A percentile compares a stretch with the other conserved stretches of the same genome.
phyloP scores from a whole-genome alignment of 2,797 vertebrate genomes.

The Manis crassicaudata region DNA sequence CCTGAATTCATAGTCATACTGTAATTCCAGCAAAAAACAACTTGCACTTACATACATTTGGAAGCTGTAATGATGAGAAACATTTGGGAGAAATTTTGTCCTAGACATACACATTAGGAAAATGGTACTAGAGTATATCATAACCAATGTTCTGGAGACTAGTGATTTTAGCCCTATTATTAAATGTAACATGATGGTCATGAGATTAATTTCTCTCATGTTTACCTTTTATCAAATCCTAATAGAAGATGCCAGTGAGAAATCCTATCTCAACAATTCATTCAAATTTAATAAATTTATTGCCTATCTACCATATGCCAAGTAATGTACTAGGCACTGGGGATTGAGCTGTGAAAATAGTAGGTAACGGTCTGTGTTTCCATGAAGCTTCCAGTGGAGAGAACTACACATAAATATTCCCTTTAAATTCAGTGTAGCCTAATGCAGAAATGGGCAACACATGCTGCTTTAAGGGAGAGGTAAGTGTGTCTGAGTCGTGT shows the following conservation, averaged over 20 bases:
- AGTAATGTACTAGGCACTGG: not conserved
- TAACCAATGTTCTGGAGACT: not conserved
- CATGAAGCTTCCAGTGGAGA: not conserved
- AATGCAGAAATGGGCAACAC: not conserved
- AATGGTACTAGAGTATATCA: not conserved
- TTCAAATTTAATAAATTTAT: not conserved
- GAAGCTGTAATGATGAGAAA: not conserved
- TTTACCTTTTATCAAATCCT: slow-evolving; percentile 10
- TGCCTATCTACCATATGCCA: not conserved
- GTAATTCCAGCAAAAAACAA: not conserved
- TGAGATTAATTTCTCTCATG: slow-evolving; percentile 16
- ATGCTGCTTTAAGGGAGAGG: not conserved
- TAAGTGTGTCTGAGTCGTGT: not conserved
- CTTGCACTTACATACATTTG: not conserved
- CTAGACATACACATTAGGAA: not conserved
- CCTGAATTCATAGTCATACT: slow-evolving; percentile 18
- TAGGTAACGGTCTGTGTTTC: not conserved
- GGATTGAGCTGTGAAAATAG: not conserved
- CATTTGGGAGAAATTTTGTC: slow-evolving; percentile 27
- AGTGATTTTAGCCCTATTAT: not conserved
- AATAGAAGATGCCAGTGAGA: slow-evolving; percentile 6
- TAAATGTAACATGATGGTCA: not conserved
- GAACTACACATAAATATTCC: not conserved
- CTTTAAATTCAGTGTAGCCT: not conserved
- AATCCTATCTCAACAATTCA: not conserved